These are phyloP conservation scores for Oscheius sp. DNA, from an alignment of 2,888 invertebrate genomes.

Conservation along the genomic window DNA sequence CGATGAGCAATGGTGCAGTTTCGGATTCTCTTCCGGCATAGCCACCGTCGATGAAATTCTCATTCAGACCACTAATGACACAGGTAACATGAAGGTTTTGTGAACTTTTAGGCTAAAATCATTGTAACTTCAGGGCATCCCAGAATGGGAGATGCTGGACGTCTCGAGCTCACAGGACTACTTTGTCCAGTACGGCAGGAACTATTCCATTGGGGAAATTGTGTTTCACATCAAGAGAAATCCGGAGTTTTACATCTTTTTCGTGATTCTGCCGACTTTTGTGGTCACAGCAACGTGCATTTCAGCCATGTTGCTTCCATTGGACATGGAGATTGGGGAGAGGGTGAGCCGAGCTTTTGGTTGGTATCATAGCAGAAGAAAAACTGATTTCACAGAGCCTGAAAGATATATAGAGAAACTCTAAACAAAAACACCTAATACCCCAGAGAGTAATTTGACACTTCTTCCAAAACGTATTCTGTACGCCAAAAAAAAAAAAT, in stretches of 20 bases:
- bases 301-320: slow-evolving; percentile 11
- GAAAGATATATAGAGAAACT: neutral
- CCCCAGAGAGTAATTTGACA: neutral
- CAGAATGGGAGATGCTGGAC: slow-evolving; percentile 14
- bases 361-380: neutral
- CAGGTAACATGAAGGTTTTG: neutral
- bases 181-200: slow-evolving; percentile 7
- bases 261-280: slow-evolving; percentile 16
- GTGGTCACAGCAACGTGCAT: slow-evolving; percentile 10
- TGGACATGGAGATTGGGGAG: slow-evolving; percentile 17
- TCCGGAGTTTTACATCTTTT: slow-evolving; percentile 12
- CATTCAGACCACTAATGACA: neutral
- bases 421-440: too few relatives aligned
- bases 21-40: slow-evolving; percentile 13
- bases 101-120: neutral
- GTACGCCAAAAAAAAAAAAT: neutral
- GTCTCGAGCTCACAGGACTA: neutral
- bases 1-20: slow-evolving; percentile 18
- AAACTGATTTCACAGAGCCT: neutral
- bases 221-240: neutral
- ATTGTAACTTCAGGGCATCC: neutral
- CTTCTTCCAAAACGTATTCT: neutral
- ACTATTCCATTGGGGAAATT: slow-evolving; percentile 11
- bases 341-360: slow-evolving; percentile 5
- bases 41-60: slow-evolving; percentile 4